phyloP scores from a whole-genome alignment of 2,113 vertebrate genomes.

The Tinamus guttatus region DNA sequence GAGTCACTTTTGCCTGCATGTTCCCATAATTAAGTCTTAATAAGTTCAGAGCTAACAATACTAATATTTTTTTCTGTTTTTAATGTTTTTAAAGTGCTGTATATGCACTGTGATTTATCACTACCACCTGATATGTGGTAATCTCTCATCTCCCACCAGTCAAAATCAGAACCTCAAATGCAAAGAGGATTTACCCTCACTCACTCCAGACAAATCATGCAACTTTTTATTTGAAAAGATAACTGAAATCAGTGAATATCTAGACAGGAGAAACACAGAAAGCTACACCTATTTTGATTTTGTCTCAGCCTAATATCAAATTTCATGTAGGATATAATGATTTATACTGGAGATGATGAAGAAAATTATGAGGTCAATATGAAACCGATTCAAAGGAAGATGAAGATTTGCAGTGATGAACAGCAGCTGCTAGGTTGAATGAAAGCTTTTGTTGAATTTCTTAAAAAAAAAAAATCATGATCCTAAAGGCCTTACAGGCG shows the following conservation, averaged over 20 bases:
- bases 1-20: background rate
- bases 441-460: background rate
- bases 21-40: background rate
- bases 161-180: background rate
- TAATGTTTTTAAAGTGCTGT: background rate
- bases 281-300: background rate
- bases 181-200: background rate
- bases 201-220: background rate
- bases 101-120: background rate
- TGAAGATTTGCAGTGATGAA: background rate
- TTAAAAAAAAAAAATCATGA: background rate
- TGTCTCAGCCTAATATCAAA: background rate
- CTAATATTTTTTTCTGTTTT: too few species aligned
- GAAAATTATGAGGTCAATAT: background rate
- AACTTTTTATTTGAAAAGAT: background rate
- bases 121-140: accelerated
- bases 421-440: background rate
- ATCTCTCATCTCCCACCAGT: background rate
- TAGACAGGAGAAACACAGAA: background rate
- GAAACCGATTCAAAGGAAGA: background rate
- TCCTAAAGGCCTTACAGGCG: background rate
- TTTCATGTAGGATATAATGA: background rate
- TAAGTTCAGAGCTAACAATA: background rate
- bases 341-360: background rate
- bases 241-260: background rate